Conservation (phyloP, 2,888 invertebrate species). For the Chalcis sispes region DNA sequence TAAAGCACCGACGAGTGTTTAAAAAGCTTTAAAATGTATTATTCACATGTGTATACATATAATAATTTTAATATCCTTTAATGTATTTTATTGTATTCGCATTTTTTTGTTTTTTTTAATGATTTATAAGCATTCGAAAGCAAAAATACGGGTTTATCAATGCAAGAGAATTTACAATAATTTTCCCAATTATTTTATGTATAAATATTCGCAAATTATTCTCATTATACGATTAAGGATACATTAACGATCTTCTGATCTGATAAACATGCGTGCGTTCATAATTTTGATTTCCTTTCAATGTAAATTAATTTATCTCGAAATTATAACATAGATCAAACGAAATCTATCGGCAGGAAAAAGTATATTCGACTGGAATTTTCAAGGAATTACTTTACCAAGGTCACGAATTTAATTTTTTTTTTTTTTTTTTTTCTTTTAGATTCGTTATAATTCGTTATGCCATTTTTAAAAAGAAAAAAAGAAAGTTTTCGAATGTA, state of each 20-base stretch:
- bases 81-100: too few species aligned
- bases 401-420: not conserved
- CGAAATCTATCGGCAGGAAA: not conserved
- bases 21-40: too few species aligned
- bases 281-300: not conserved
- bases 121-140: too few species aligned
- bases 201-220: conserved; percentile 8
- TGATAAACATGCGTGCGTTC: too few species aligned
- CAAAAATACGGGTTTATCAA: too few species aligned
- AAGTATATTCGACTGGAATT: conserved; percentile 7
- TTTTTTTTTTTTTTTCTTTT: too few species aligned
- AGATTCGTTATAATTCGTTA: conserved; percentile 8
- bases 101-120: too few species aligned
- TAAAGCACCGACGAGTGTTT: too few species aligned
- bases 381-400: not conserved
- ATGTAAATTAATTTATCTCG: conserved; percentile 1
- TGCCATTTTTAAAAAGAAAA: not conserved
- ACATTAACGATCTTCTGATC: too few species aligned
- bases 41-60: too few species aligned
- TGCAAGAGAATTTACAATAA: not conserved
- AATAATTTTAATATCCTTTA: too few species aligned
- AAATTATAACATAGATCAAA: conserved; percentile 6
- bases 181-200: not conserved
- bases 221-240: not conserved
- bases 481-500: not conserved